Evolutionary conservation across 2,888 invertebrate genomes (phyloP), one percentile per base, ranked within the genome.

Genomic region (Neoitamus cyanurus): DNA sequence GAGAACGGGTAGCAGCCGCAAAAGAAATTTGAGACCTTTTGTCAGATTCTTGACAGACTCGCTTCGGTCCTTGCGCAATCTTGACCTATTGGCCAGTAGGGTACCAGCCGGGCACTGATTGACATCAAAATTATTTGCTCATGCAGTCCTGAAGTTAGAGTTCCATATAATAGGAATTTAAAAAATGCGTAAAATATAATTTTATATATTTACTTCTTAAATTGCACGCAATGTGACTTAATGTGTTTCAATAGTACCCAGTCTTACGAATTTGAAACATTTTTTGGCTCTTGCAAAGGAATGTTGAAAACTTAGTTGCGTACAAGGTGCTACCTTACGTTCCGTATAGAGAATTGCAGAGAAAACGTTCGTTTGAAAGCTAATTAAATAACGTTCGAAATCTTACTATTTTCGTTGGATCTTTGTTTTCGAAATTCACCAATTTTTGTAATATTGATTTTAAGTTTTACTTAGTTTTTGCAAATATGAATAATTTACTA

Each of bases 41-140:
- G 73, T 73, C 73, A 36, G 73, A 73, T 34, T 73, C 34, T 73
- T 73, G 34, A 73, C 34, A 36, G 36, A 73, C 11, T 34, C 73
- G 20, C 6, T 36, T 58, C 9, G 20, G n/a, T 36, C 7, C 36
- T 73, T 73, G 36, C 73, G 36, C 34, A 73, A 73, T 73, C 37
- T 73, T 73, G 73, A 73, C 73, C 73, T 73, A 73, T 73, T 34
- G 73, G 31, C 25, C 25, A 25, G 25, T 20, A 20, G 58, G 6
- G 7, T 58, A 20, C 20, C 9, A 9, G 25, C 20, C 58, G 58
- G 20, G 20, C 58, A 15, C 25, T 20, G 15, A 9, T 25, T 58
- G 20, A 20, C 15, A 2, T 58, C 58, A 58, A 42, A 42, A 42
- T n/a, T 42, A 5, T n/a, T 42, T n/a, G n/a, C n/a, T 42, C 42